phyloP scores from a whole-genome alignment of 2,888 invertebrate genomes.

The Limnephilus lunatus region DNA sequence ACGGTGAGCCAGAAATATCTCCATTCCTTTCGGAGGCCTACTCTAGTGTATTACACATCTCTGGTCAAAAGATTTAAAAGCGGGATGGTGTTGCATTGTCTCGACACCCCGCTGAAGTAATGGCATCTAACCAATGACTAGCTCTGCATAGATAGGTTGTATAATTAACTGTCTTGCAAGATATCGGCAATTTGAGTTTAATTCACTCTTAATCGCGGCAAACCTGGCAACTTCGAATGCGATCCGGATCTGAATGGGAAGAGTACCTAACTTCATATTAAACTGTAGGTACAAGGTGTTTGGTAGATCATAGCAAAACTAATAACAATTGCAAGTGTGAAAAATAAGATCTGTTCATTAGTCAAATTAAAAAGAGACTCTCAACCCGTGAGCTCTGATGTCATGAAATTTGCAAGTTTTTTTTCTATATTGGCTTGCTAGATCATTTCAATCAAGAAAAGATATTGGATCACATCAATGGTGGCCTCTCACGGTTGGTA shows the following conservation, averaged over 20 bases:
- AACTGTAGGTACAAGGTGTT: neutral
- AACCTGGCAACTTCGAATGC: neutral
- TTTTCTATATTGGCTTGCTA: too few species aligned
- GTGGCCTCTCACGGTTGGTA: too few species aligned
- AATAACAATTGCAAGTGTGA: too few species aligned
- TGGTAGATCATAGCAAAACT: neutral
- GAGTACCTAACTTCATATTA: neutral
- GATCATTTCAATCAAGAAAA: too few species aligned
- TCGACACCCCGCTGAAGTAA: slow-evolving; percentile 8
- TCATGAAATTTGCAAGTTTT: too few species aligned
- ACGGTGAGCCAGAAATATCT: neutral
- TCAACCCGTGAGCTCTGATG: too few species aligned
- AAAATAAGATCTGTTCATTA: too few species aligned
- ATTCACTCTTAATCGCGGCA: slow-evolving; percentile 9
- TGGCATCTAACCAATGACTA: neutral
- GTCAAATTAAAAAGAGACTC: too few species aligned
- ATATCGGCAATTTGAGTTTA: slow-evolving; percentile 18
- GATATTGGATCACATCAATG: too few species aligned
- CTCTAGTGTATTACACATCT: neutral
- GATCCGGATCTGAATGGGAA: slow-evolving; percentile 8
- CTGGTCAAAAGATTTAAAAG: neutral
- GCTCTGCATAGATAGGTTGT: neutral
- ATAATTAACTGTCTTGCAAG: neutral
- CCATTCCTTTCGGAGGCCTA: neutral
- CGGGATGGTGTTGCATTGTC: neutral